These are phyloP conservation scores for Julus scanicus DNA, from an alignment of 2,888 invertebrate species.

Conservation along the genomic window DNA sequence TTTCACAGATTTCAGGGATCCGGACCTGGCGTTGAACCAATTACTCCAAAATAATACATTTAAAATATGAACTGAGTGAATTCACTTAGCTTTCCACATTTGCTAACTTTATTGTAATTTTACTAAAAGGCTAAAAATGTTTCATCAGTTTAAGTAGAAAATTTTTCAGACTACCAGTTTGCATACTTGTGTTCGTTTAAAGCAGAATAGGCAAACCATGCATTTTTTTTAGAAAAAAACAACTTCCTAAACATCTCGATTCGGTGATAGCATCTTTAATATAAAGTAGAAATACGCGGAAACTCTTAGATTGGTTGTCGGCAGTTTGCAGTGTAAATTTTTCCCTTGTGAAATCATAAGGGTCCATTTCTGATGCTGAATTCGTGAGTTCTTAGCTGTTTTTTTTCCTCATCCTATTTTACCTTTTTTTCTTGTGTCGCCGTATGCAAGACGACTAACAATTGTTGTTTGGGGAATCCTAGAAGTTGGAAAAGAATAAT, in stretches of 20 bases:
- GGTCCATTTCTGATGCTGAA: slow-evolving; percentile 23
- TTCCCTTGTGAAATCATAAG: slow-evolving; percentile 26
- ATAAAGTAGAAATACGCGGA: slow-evolving; percentile 10
- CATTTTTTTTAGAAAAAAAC: neutral
- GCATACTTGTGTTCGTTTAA: neutral
- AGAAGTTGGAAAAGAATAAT: slow-evolving; percentile 37
- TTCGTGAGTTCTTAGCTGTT: slow-evolving; percentile 3
- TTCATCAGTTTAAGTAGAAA: neutral
- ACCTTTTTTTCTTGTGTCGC: neutral
- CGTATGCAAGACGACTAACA: neutral
- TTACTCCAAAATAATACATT: no score
- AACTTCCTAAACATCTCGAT: neutral
- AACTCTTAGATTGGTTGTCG: slow-evolving; percentile 23
- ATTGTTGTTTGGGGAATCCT: slow-evolving; percentile 34
- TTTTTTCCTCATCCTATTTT: neutral
- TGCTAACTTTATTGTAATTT: slow-evolving; percentile 1
- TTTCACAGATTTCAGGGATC: no score
- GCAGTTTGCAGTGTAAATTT: slow-evolving; percentile 31
- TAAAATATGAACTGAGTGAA: no score
- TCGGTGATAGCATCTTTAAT: neutral
- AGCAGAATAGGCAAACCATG: neutral
- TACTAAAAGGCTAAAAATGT: neutral
- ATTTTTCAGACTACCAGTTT: neutral
- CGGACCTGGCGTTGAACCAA: no score
- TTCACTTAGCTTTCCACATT: neutral